phyloP scores from a whole-genome alignment of 2,797 vertebrate genomes.

The Phoeniculus purpureus region DNA sequence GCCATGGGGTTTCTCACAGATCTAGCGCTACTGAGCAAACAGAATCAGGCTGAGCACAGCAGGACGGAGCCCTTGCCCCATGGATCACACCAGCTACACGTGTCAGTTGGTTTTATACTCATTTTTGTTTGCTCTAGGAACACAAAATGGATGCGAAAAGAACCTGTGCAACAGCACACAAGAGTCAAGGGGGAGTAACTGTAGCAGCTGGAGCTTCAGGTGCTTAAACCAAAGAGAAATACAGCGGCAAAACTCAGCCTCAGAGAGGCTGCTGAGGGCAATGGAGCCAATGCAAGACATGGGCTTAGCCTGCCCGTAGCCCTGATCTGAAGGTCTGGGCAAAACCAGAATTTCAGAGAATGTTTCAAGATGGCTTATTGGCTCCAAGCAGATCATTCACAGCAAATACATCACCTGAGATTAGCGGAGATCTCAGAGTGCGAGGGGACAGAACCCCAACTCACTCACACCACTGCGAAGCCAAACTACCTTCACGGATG shows the following conservation, averaged over 20 bases:
- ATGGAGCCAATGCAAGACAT: background rate
- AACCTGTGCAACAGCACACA: background rate
- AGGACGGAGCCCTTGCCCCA: background rate
- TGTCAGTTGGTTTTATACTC: background rate
- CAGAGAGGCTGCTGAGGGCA: background rate
- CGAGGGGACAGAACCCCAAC: background rate
- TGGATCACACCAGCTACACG: background rate
- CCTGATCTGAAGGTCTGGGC: slow-evolving; percentile 26
- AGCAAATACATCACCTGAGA: slow-evolving; percentile 29
- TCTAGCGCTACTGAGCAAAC: background rate
- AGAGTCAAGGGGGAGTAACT: background rate
- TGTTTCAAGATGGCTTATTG: slow-evolving; percentile 68
- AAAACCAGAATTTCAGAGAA: slow-evolving; percentile 41
- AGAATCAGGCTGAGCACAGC: background rate
- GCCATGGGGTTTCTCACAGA: background rate
- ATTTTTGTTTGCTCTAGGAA: slow-evolving; percentile 4
- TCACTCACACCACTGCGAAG: slow-evolving; percentile 35
- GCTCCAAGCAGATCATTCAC: background rate
- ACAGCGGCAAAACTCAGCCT: slow-evolving; percentile 17
- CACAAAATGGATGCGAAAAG: background rate
- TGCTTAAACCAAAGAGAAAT: slow-evolving; percentile 59
- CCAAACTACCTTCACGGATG: slow-evolving; percentile 20
- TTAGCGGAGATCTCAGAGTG: background rate
- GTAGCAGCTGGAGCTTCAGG: slow-evolving; percentile 44
- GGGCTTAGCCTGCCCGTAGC: slow-evolving; percentile 8